Evolutionary conservation across 2,113 vertebrate genomes (phyloP).

Genomic region (Zapus hudsonius): DNA sequence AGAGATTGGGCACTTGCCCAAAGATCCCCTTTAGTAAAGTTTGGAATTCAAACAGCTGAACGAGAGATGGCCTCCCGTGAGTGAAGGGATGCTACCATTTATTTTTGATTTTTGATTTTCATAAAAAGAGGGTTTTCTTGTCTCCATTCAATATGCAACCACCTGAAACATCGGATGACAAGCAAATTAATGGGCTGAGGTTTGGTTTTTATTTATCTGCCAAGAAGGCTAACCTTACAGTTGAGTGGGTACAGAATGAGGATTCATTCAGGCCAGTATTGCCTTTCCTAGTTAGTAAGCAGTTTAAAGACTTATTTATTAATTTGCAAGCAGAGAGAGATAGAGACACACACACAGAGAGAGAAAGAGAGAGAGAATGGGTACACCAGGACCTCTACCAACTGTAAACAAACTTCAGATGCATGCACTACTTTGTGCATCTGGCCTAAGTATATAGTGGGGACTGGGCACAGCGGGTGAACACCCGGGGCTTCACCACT

Average conservation of each 20-base stretch:
- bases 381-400: too few relatives aligned
- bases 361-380: too few relatives aligned
- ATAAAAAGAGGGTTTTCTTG: neutral
- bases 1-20: neutral
- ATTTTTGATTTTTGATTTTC: neutral
- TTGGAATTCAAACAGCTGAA: neutral
- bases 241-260: neutral
- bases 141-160: neutral
- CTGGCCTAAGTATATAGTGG: too few relatives aligned
- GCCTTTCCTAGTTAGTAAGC: neutral
- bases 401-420: too few relatives aligned
- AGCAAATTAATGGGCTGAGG: neutral
- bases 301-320: neutral
- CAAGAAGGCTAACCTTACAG: neutral
- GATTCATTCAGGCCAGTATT: neutral
- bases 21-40: neutral
- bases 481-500: too few relatives aligned
- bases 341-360: too few relatives aligned
- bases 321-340: too few relatives aligned
- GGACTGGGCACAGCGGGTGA: too few relatives aligned
- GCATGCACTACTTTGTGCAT: too few relatives aligned
- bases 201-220: constrained; percentile 20
- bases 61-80: neutral
- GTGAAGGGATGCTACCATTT: neutral
- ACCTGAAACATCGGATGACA: neutral